phyloP scores from a whole-genome alignment of 1,140 invertebrate species.

The Drosophila erecta region DNA sequence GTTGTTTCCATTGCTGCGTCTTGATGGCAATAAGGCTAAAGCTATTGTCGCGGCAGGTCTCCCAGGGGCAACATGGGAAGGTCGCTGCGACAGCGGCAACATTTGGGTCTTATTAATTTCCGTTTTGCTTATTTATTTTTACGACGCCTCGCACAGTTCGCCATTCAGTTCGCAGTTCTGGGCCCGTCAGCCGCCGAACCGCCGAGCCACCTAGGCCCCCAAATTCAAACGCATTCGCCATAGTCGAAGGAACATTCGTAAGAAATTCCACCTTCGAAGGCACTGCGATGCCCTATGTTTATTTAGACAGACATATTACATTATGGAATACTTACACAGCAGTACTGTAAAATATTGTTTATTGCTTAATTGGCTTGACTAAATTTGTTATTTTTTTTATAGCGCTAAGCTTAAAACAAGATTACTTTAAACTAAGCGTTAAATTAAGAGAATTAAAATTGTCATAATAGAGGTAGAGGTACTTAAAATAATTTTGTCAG shows the following conservation, averaged over 20 bases:
- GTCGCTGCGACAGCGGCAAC: constrained; percentile 27
- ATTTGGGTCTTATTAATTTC: constrained; percentile 70
- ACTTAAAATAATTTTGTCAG: too few relatives aligned
- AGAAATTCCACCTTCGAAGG: constrained; percentile 14
- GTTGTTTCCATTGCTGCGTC: constrained; percentile 25
- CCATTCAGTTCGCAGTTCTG: constrained; percentile 32
- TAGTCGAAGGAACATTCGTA: constrained; percentile 26
- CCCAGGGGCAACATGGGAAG: constrained; percentile 28
- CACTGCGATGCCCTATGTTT: constrained; percentile 17
- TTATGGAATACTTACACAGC: not conserved
- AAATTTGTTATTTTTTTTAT: too few relatives aligned
- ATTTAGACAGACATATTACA: not conserved
- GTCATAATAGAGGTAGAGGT: too few relatives aligned
- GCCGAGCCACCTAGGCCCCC: constrained; percentile 16
- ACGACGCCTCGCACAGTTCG: constrained; percentile 47
- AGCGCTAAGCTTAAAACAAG: too few relatives aligned
- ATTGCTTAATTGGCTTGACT: too few relatives aligned
- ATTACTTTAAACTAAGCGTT: too few relatives aligned
- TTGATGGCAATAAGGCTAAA: not conserved
- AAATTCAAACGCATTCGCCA: constrained; percentile 40
- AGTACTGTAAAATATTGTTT: not conserved
- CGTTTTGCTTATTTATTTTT: constrained; percentile 75
- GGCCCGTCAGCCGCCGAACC: constrained; percentile 12
- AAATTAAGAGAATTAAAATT: too few relatives aligned
- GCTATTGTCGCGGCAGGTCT: constrained; percentile 45